Percentiles rank a stretch among this genome's conserved stretches.
phyloP scores from a whole-genome alignment of 53 echinoderm and acorn worm species.

The Stichopus horrens region DNA sequence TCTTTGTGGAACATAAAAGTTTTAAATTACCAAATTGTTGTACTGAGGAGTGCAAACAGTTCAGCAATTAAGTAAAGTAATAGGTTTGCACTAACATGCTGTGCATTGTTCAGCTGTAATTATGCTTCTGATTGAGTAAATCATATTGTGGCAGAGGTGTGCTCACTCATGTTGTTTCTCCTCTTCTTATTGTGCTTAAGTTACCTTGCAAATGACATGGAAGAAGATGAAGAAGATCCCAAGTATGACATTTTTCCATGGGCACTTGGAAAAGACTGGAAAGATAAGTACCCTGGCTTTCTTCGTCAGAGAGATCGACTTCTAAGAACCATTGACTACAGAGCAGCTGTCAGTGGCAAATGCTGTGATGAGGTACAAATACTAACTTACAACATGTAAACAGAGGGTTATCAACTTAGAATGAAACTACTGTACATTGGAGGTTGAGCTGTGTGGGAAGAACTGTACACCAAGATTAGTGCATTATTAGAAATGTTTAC shows the following conservation, averaged over 20 bases:
- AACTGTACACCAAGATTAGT: too few relatives aligned
- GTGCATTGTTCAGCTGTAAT: neutral
- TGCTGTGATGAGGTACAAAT: conserved; percentile 95
- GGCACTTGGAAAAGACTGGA: conserved; percentile 92
- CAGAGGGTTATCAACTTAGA: neutral
- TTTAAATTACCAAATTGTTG: neutral
- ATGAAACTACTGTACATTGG: too few relatives aligned
- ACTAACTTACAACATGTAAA: neutral
- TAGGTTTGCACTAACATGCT: neutral
- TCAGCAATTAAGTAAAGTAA: neutral
- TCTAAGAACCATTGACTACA: conserved; percentile 81
- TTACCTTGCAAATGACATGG: conserved; percentile 98
- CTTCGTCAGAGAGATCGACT: conserved; percentile 79
- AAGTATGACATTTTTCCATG: conserved; percentile 99
- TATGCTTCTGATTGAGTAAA: neutral
- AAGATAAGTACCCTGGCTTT: conserved; percentile 84
- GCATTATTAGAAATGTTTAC: too few relatives aligned
- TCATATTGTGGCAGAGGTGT: neutral
- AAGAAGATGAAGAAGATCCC: conserved; percentile 97
- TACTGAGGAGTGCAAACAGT: neutral
- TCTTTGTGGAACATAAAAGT: neutral
- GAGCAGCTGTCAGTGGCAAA: conserved; percentile 93
- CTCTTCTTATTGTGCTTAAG: conserved; percentile 33
- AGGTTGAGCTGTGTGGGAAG: too few relatives aligned
- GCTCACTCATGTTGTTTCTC: neutral